phyloP scores from a whole-genome alignment of 2,113 vertebrate genomes.

The Steatornis caripensis region DNA sequence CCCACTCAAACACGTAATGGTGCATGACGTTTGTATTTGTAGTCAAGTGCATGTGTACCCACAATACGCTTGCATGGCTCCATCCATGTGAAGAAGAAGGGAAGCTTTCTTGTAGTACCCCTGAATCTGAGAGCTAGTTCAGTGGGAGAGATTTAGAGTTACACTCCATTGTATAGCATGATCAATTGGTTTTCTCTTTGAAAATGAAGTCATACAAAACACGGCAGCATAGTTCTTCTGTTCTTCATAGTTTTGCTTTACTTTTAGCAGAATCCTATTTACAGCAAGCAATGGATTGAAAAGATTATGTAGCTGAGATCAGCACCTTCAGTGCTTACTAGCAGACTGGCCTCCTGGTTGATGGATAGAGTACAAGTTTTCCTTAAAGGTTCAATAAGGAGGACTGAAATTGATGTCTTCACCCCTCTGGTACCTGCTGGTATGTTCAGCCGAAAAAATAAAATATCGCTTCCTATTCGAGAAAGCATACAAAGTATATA shows the following conservation, averaged over 20 bases:
- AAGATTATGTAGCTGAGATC: slow-evolving; percentile 33
- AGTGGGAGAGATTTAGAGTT: neutral
- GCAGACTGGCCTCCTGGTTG: neutral
- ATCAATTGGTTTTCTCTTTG: neutral
- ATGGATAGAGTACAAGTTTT: slow-evolving; percentile 21
- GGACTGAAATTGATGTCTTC: slow-evolving; percentile 38
- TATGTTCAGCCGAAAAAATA: neutral
- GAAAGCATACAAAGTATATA: neutral
- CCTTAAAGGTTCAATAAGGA: slow-evolving; percentile 30
- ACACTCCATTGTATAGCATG: neutral
- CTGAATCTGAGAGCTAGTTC: neutral
- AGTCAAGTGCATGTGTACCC: neutral
- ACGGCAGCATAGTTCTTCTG: neutral
- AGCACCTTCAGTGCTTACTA: neutral
- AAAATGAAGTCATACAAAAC: slow-evolving; percentile 36
- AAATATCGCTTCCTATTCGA: neutral
- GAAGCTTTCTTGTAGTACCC: neutral
- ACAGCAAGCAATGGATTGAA: slow-evolving; percentile 11
- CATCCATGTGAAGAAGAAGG: neutral
- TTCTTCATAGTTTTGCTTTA: neutral
- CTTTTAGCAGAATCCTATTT: slow-evolving; percentile 23
- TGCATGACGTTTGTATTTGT: neutral
- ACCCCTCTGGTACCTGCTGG: neutral
- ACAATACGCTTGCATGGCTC: neutral
- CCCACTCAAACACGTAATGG: neutral